Conservation (phyloP, 2,797 vertebrate genomes). For the Sebastes hubbsi region DNA sequence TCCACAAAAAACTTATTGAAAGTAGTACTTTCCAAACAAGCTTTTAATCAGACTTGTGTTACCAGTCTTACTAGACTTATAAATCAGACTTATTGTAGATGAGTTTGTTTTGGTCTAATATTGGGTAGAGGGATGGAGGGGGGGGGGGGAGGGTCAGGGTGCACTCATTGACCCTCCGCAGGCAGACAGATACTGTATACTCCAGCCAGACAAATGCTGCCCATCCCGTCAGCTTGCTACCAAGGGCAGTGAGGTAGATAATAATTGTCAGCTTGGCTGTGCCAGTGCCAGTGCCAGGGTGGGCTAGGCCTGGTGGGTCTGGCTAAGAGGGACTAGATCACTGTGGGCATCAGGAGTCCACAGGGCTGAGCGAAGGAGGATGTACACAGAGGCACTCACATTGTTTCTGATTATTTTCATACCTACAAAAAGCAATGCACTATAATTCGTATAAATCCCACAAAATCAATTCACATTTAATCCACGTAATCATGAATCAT, state of each 20-base stretch:
- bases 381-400: not conserved
- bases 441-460: too few species aligned
- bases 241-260: slow-evolving; percentile 77
- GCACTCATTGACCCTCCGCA: slow-evolving; percentile 54
- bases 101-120: not conserved
- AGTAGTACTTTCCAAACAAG: not conserved
- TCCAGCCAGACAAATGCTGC: slow-evolving; percentile 69
- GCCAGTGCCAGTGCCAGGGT: slow-evolving; percentile 62
- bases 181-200: slow-evolving; percentile 31
- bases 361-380: slow-evolving; percentile 2
- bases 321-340: slow-evolving; percentile 47
- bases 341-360: slow-evolving; percentile 40
- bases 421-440: too few species aligned
- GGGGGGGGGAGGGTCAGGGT: not conserved
- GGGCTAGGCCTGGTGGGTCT: slow-evolving; percentile 61
- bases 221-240: slow-evolving; percentile 76
- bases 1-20: not conserved
- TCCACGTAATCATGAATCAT: too few species aligned
- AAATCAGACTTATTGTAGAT: not conserved
- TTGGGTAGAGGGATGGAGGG: not conserved
- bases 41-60: not conserved
- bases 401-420: not conserved
- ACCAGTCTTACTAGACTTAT: not conserved
- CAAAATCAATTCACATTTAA: too few species aligned
- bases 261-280: slow-evolving; percentile 71